Evolutionary conservation across 2,113 vertebrate genomes (phyloP), one percentile per base, ranked within the genome.

Genomic region (Ophiodon elongatus): DNA sequence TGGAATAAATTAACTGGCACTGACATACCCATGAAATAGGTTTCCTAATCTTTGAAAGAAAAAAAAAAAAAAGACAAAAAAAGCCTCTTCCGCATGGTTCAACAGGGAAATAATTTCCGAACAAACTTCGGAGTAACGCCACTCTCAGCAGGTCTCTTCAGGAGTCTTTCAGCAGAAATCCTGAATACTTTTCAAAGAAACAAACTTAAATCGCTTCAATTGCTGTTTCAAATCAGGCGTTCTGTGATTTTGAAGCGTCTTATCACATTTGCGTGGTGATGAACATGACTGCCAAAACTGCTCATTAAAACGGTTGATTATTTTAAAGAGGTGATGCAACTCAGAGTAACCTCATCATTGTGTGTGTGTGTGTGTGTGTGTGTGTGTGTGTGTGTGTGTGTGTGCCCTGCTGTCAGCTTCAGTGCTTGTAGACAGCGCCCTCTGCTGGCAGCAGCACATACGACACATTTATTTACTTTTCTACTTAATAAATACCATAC

Each of bases 251-350:
- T 77, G 65, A 56, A 15, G 81, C 64, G 33, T 81, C 78, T 91
- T 83, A 89, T 90, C 88, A 78, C 74, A 84, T 83, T 83, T 90
- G 74, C 29, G 79, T 83, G 84, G 77, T 78, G 78, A 89, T 72
- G 60, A 74, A 72, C 65, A 56, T 4, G 21, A 60, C 62, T 89
- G 87, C 80, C 91, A 92, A 85, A 89, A 84, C 33, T 29, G 71
- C 81, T 91, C 80, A 84, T 87, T 87, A 72, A 76, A 76, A 88
- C 64, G 41, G 50, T 21, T 71, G 79, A 88, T 89, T 89, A 89
- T 89, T 89, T 75, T 87, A 85, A 88, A 85, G 73, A 85, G 78
- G 80, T 94, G 94, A 94, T 87, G 94, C 85, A 94, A 94, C 50
- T 71, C 13, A 66, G 7, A 85, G 93, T 83, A 94, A 93, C 88